Evolutionary conservation across 2,797 vertebrate species (phyloP), one percentile per base, ranked within the genome.

Genomic region (Falco columbarius): DNA sequence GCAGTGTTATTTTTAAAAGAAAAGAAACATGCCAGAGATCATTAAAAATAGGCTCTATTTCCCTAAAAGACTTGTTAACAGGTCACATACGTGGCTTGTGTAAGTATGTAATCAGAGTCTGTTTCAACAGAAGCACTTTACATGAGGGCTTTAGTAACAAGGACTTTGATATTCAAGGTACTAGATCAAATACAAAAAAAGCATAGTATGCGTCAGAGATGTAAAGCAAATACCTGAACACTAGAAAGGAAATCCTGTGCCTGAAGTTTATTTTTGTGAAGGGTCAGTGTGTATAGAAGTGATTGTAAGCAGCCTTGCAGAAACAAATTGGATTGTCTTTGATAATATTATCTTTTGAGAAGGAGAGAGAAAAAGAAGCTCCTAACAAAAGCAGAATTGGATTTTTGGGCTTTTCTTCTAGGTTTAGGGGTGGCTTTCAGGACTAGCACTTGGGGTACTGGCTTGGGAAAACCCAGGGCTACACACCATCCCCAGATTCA

Each of bases 81-180:
- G 47, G 80, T 86, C 92, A 94, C 23, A 79, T 77, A 46, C 1
- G 0, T 76, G 74, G 49, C 62, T 96, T 95, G 61, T 68, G 84
- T 94, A 96, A 97, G 90, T 92, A 97, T 51, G 84, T 86, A 86
- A 92, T 92, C 68, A 66, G 56, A 40, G 30, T 70, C 62, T 61
- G 11, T 79, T 94, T 88, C 82, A 79, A 75, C 23, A 73, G 66
- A 91, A 84, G 44, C n/a, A 19, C 70, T 91, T 94, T 62, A 68
- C 51, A 71, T 49, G 56, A 87, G 29, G 14, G 44, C 77, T 95
- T 96, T 86, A 91, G 52, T 86, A 89, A 92, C 29, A 74, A 83
- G 34, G 42, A 32, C 86, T 96, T 95, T 93, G 80, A 95, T 94
- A 92, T 81, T 89, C 18, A 56, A 92, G 82, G 62, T 90, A 73